phyloP scores from a whole-genome alignment of 53 echinoderm and acorn worm species.

The Pentamera pediparva region DNA sequence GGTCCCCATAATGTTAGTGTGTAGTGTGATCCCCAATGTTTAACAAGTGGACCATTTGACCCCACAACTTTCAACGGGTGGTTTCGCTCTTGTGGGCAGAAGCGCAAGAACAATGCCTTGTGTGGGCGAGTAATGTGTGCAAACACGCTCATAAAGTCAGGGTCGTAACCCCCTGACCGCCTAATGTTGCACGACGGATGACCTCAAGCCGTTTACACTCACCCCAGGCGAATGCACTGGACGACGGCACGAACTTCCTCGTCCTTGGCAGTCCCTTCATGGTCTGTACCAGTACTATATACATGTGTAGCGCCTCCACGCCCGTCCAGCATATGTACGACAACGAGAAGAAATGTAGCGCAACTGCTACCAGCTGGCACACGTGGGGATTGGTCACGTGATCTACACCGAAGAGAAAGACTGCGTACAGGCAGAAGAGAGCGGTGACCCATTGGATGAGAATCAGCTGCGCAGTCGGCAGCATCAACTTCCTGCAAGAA shows the following conservation, averaged over 20 bases:
- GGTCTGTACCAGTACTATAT: conserved; percentile 50
- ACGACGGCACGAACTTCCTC: conserved; percentile 49
- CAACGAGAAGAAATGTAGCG: conserved; percentile 68
- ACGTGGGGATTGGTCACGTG: neutral
- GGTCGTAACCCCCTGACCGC: neutral
- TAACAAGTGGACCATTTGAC: too few species aligned
- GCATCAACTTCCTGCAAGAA: conserved; percentile 39
- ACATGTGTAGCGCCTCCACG: conserved; percentile 64
- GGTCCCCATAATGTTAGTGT: too few species aligned
- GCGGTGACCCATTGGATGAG: conserved; percentile 68
- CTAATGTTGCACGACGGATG: neutral
- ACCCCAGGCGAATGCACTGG: conserved; percentile 63
- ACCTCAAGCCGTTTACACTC: neutral
- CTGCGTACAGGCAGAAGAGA: conserved; percentile 51
- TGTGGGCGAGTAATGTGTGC: too few species aligned
- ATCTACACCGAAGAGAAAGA: conserved; percentile 83
- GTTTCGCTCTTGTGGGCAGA: too few species aligned
- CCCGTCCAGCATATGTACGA: conserved; percentile 73
- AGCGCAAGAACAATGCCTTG: too few species aligned
- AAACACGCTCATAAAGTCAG: neutral
- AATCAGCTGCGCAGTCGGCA: conserved; percentile 46
- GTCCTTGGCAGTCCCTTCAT: conserved; percentile 48
- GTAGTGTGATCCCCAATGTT: too few species aligned
- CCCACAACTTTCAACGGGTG: too few species aligned
- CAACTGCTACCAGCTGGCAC: conserved; percentile 55